Percentiles rank a stretch among this genome's conserved stretches.
Evolutionary conservation across 2,888 invertebrate species (phyloP).

Genomic region (Coenonympha arcania): DNA sequence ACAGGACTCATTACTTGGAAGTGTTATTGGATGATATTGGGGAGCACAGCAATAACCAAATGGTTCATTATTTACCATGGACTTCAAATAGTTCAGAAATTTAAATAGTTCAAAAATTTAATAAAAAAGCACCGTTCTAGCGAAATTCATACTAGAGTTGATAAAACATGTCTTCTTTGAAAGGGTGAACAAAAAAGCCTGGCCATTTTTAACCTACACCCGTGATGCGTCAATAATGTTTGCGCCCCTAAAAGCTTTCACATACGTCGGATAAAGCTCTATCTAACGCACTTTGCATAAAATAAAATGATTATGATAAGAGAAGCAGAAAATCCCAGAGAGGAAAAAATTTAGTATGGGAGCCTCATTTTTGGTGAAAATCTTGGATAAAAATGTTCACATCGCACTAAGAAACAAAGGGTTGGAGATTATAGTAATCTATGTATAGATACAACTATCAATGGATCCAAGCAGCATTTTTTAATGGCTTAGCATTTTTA

Average conservation of each 20-base stretch:
- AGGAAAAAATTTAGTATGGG: background rate
- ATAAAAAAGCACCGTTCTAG: background rate
- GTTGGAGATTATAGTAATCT: too few species aligned
- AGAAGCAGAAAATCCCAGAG: constrained; percentile 7
- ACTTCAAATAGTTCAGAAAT: too few species aligned
- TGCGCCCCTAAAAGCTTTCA: constrained; percentile 18
- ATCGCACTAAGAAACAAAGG: too few species aligned
- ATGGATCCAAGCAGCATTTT: too few species aligned
- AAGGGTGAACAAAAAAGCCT: constrained; percentile 12
- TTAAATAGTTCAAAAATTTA: too few species aligned
- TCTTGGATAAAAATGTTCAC: too few species aligned
- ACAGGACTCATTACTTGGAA: too few species aligned
- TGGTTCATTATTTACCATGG: too few species aligned
- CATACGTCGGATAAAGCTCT: constrained; percentile 9
- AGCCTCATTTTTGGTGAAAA: background rate
- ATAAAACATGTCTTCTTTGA: constrained; percentile 8
- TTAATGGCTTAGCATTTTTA: too few species aligned
- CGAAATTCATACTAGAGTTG: background rate
- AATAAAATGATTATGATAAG: constrained; percentile 11
- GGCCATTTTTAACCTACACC: constrained; percentile 12
- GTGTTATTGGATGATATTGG: too few species aligned
- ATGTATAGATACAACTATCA: too few species aligned
- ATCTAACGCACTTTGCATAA: constrained; percentile 14
- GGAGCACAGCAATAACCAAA: too few species aligned
- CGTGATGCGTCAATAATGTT: constrained; percentile 15